These are phyloP conservation scores for Pelobates fuscus DNA, from an alignment of 2,113 vertebrate species.

Conservation along the genomic window DNA sequence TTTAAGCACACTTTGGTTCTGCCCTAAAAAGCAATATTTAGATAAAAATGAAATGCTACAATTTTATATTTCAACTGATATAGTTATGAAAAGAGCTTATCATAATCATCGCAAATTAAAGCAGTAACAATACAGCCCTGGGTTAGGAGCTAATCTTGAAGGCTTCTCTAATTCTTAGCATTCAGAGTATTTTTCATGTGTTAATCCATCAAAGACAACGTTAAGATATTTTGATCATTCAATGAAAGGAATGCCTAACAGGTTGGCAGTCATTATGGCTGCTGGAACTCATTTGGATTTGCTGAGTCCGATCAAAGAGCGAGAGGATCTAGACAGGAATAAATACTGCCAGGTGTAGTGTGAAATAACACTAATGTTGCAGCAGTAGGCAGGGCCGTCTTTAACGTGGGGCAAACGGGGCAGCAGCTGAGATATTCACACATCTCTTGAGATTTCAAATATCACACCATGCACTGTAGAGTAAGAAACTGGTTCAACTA, in stretches of 20 bases:
- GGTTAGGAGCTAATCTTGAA: neutral
- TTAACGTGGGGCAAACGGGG: no score
- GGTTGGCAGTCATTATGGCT: neutral
- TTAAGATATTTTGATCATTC: conserved; percentile 18
- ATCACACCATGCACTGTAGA: no score
- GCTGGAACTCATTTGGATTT: conserved; percentile 9
- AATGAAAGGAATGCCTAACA: conserved; percentile 16
- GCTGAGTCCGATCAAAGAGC: conserved; percentile 26
- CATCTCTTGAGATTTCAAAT: no score
- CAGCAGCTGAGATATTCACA: no score
- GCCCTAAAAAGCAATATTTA: no score
- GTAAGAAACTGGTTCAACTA: no score
- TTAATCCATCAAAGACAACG: conserved; percentile 14
- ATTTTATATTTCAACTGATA: no score
- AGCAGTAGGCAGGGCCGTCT: no score
- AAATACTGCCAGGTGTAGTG: conserved; percentile 28
- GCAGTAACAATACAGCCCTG: neutral
- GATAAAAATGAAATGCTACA: no score
- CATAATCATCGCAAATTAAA: neutral
- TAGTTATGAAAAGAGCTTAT: neutral
- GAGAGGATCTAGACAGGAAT: conserved; percentile 14
- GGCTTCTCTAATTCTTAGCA: neutral
- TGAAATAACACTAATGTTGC: no score
- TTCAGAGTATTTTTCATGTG: neutral
- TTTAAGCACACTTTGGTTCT: no score